Percentiles rank a stretch among this genome's conserved stretches.
Evolutionary conservation across 1,140 invertebrate species (phyloP).

Genomic region (Tetraneura akinire): DNA sequence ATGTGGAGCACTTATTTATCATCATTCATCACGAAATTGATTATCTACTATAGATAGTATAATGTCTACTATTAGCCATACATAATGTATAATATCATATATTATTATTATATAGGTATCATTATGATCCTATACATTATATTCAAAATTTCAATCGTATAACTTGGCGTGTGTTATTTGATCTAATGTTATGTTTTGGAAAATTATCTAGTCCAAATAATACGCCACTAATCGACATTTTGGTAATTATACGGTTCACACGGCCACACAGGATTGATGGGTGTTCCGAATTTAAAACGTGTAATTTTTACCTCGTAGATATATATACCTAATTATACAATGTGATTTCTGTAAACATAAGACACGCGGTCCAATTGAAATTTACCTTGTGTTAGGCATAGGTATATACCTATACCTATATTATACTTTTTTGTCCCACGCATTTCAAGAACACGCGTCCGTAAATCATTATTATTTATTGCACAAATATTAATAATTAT

Average conservation of each 20-base stretch:
- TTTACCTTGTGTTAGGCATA: too few species aligned
- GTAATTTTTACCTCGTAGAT: slow-evolving; percentile 4
- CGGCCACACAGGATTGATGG: background rate
- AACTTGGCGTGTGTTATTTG: background rate
- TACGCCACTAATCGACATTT: slow-evolving; percentile 21
- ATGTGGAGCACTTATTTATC: background rate
- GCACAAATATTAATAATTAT: too few species aligned
- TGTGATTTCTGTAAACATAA: slow-evolving; percentile 14
- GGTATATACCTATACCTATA: too few species aligned
- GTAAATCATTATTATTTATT: slow-evolving; percentile 2
- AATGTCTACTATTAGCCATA: too few species aligned
- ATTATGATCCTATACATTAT: background rate
- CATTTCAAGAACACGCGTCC: background rate
- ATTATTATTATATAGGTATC: background rate
- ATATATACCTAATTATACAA: background rate
- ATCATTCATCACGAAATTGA: slow-evolving; percentile 28
- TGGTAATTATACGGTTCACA: slow-evolving; percentile 16
- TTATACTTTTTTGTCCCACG: background rate
- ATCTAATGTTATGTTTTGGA: background rate
- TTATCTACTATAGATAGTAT: too few species aligned
- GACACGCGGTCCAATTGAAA: background rate
- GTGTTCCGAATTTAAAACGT: slow-evolving; percentile 19
- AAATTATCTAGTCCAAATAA: slow-evolving; percentile 11
- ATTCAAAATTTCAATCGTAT: background rate
- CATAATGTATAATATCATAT: too few species aligned